Evolutionary conservation across 2,797 vertebrate species (phyloP).

Genomic region (Chaetodon trifasciatus): DNA sequence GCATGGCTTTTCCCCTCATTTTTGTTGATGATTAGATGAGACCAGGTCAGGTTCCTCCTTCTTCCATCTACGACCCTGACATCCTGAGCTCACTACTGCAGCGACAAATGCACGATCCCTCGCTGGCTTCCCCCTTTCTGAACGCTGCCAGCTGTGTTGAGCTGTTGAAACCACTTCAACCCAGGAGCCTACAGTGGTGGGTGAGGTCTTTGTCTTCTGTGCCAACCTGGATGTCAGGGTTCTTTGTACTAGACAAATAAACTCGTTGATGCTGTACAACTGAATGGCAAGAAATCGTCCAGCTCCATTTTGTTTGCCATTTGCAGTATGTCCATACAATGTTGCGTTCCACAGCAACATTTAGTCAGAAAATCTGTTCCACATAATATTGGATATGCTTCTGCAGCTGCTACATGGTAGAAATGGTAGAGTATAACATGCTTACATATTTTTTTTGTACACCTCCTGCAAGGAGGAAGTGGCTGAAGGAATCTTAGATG

Average conservation of each 20-base stretch:
- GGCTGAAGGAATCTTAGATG: neutral
- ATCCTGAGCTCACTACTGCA: neutral
- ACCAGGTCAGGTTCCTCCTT: neutral
- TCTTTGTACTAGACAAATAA: neutral
- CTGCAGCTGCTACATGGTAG: neutral
- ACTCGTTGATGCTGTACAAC: neutral
- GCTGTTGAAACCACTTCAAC: neutral
- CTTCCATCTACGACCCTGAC: neutral
- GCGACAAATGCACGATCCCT: conserved; percentile 3
- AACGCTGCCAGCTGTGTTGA: neutral
- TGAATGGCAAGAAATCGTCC: neutral
- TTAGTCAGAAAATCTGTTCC: neutral
- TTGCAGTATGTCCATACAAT: neutral
- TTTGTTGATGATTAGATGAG: neutral
- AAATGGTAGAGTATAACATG: neutral
- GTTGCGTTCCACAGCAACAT: neutral
- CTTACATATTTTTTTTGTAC: neutral
- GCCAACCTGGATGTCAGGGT: neutral
- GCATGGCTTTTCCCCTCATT: neutral
- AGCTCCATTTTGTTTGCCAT: conserved; percentile 1
- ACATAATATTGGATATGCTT: neutral
- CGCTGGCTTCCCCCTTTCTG: neutral
- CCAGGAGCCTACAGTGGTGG: neutral
- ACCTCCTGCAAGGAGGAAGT: neutral
- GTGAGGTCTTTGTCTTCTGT: neutral